Evolutionary conservation across 2,113 vertebrate genomes (phyloP).

Genomic region (Peromyscus polionotus): DNA sequence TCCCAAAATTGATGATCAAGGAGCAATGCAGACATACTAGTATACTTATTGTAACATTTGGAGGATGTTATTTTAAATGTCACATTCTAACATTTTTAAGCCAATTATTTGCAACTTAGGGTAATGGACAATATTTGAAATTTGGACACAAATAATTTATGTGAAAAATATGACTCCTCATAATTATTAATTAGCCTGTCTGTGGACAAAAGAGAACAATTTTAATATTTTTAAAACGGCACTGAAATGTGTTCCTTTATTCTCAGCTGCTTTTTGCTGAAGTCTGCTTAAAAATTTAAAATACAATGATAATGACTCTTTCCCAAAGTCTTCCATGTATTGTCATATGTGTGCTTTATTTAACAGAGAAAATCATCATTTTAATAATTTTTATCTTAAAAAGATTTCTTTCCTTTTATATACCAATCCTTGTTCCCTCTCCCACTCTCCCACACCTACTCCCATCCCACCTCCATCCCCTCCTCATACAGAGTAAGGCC

Average conservation of each 20-base stretch:
- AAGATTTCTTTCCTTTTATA: no score
- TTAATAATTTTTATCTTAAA: no score
- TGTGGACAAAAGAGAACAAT: slow-evolving; percentile 10
- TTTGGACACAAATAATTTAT: slow-evolving; percentile 44
- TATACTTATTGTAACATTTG: slow-evolving; percentile 65
- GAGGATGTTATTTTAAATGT: slow-evolving; percentile 69
- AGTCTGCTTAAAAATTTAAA: slow-evolving; percentile 32
- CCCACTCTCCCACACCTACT: no score
- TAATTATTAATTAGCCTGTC: slow-evolving; percentile 50
- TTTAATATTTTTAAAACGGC: neutral
- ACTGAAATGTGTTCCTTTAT: neutral
- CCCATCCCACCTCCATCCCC: no score
- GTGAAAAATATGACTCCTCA: slow-evolving; percentile 10
- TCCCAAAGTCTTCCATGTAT: slow-evolving; percentile 3
- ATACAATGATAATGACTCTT: slow-evolving; percentile 30
- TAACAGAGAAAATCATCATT: neutral
- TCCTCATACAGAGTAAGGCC: no score
- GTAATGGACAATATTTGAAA: slow-evolving; percentile 62
- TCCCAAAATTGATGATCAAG: slow-evolving; percentile 72
- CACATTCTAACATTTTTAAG: slow-evolving; percentile 72
- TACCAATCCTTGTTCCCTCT: no score
- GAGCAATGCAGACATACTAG: slow-evolving; percentile 71
- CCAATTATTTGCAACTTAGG: slow-evolving; percentile 58
- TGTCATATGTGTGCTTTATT: slow-evolving; percentile 15
- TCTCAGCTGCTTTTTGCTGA: neutral